Conservation (phyloP, 2,797 vertebrate genomes). For the Chaunax sp. region DNA sequence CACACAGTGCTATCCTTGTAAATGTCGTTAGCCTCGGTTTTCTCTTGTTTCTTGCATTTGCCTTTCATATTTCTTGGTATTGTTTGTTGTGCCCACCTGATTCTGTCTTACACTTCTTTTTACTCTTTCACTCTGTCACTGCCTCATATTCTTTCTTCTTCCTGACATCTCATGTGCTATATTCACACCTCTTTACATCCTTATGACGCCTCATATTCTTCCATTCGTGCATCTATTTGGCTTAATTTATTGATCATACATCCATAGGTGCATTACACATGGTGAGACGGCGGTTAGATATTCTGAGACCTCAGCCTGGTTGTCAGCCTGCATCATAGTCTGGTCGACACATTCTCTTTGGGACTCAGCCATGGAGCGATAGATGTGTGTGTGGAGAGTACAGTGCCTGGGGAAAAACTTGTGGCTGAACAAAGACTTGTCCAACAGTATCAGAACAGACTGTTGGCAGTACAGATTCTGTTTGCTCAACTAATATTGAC, state of each 20-base stretch:
- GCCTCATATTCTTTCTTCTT: not conserved
- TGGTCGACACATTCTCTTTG: slow-evolving; percentile 1
- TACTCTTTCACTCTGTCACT: not conserved
- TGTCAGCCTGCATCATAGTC: slow-evolving; percentile 11
- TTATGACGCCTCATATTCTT: not conserved
- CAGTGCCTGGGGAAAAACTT: slow-evolving; percentile 2
- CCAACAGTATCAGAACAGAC: slow-evolving; percentile 27
- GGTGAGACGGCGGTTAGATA: slow-evolving; percentile 18
- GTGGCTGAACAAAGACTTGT: slow-evolving; percentile 37
- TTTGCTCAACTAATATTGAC: slow-evolving; percentile 73
- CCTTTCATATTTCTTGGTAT: not conserved
- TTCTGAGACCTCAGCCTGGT: slow-evolving; percentile 10
- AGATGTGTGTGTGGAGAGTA: slow-evolving; percentile 22
- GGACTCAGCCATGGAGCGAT: slow-evolving; percentile 27
- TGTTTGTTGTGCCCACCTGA: not conserved
- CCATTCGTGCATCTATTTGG: not conserved
- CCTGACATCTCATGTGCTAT: not conserved
- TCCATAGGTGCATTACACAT: not conserved
- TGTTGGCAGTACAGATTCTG: slow-evolving; percentile 39
- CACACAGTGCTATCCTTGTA: slow-evolving; percentile 32
- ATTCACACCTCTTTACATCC: not conserved
- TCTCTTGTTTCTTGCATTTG: slow-evolving; percentile 9
- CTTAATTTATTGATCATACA: not conserved
- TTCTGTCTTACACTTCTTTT: slow-evolving; percentile 2
- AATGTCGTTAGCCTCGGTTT: not conserved